A percentile compares a stretch with the other conserved stretches of the same genome.
phyloP scores from a whole-genome alignment of 2,797 vertebrate species.

The Sylvia borin region DNA sequence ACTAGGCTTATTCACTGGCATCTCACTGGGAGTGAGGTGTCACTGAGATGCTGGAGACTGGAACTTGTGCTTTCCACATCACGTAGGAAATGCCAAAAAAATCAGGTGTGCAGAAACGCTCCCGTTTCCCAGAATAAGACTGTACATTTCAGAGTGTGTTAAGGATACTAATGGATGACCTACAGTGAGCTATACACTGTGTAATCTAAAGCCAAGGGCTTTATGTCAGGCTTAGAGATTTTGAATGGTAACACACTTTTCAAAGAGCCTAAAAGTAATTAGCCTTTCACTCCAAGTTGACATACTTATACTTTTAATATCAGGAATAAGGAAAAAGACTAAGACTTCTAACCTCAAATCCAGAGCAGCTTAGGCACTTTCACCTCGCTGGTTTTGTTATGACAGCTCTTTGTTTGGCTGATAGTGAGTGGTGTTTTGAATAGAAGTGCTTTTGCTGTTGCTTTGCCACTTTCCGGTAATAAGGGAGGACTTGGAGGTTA shows the following conservation, averaged over 20 bases:
- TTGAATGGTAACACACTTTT: conserved; percentile 41
- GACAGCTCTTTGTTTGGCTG: conserved; percentile 65
- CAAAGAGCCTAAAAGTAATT: conserved; percentile 59
- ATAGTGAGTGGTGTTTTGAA: conserved; percentile 57
- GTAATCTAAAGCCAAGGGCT: conserved; percentile 53
- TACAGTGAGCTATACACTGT: neutral
- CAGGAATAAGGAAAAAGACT: conserved; percentile 43
- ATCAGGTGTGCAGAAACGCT: neutral
- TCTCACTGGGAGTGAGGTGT: neutral
- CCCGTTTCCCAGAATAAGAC: neutral
- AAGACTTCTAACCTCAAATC: conserved; percentile 48
- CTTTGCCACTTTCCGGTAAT: conserved; percentile 61
- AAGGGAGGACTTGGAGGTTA: conserved; percentile 67
- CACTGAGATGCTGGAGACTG: neutral
- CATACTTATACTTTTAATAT: conserved; percentile 47
- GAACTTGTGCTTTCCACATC: neutral
- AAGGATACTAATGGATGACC: conserved; percentile 38
- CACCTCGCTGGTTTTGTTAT: conserved; percentile 54
- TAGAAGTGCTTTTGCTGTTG: conserved; percentile 46
- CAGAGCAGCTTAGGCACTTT: conserved; percentile 35
- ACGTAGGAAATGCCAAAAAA: neutral
- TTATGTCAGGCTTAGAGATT: conserved; percentile 56
- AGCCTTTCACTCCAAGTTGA: conserved; percentile 48
- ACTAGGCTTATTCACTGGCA: neutral
- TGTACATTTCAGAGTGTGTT: neutral